These are phyloP conservation scores for Mactra quadrangularis DNA, from an alignment of 1,140 invertebrate species.

Conservation along the genomic window DNA sequence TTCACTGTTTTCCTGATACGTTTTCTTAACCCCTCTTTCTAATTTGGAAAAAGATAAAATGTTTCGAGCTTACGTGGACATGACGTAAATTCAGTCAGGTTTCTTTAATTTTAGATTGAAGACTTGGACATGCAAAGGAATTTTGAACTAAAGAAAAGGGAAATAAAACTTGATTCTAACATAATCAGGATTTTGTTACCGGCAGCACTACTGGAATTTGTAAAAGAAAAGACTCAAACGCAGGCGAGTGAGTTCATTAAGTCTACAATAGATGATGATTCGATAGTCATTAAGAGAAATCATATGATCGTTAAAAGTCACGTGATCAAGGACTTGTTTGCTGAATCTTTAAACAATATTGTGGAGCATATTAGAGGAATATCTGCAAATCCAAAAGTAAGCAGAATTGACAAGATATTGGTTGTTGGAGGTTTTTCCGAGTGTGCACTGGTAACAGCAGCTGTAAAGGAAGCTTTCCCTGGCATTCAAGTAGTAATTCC, in stretches of 20 bases:
- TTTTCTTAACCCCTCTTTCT: no score
- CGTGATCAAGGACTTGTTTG: constrained; percentile 55
- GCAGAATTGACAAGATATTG: not conserved
- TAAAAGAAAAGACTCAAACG: constrained; percentile 44
- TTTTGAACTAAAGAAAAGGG: constrained; percentile 68
- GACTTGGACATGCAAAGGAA: constrained; percentile 63
- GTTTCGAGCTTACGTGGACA: no score
- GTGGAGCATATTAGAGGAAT: constrained; percentile 62
- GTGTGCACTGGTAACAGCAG: not conserved
- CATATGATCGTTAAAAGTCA: constrained; percentile 19
- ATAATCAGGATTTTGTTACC: constrained; percentile 61
- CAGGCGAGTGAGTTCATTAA: constrained; percentile 12
- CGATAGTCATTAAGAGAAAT: constrained; percentile 41
- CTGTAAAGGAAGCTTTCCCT: not conserved
- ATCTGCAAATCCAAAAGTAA: constrained; percentile 38
- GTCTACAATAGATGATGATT: constrained; percentile 21
- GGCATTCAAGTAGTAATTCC: not conserved
- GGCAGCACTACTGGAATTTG: constrained; percentile 55
- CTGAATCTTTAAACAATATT: constrained; percentile 51
- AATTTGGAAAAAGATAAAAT: no score
- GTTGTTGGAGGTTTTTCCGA: constrained; percentile 14
- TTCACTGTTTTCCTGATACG: no score
- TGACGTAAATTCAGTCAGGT: no score
- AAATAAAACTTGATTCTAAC: constrained; percentile 24
- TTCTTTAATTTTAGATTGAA: constrained; percentile 26